Conservation (phyloP, 2,113 vertebrate species). For the Lontra canadensis region DNA sequence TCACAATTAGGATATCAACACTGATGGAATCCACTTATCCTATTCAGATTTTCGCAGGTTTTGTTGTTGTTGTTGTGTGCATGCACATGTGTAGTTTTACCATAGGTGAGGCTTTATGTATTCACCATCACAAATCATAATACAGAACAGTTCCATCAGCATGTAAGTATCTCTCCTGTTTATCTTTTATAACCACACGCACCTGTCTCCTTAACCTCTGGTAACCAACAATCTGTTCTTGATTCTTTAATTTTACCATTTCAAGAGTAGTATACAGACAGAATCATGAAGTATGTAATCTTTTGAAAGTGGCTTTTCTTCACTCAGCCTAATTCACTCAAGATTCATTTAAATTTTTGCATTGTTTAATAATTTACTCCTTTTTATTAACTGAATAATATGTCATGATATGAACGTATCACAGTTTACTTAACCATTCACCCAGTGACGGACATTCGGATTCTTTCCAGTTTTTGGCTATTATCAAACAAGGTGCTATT, state of each 20-base stretch:
- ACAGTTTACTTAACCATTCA: neutral
- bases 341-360: neutral
- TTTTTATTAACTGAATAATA: neutral
- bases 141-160: neutral
- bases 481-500: neutral
- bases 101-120: neutral
- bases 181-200: neutral
- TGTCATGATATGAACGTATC: neutral
- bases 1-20: neutral
- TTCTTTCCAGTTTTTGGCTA: neutral
- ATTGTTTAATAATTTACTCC: neutral
- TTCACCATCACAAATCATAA: neutral
- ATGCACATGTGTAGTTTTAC: neutral
- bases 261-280: neutral
- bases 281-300: neutral
- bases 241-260: constrained; percentile 2
- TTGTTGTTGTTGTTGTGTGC: neutral
- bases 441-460: neutral
- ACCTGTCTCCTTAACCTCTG: neutral
- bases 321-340: neutral
- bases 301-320: neutral
- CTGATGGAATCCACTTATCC: neutral
- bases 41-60: neutral
- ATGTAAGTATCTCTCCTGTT: neutral
- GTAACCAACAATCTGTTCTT: neutral